Evolutionary conservation across 2,113 vertebrate genomes (phyloP), one percentile per base, ranked within the genome.

Genomic region (Arenaria interpres): DNA sequence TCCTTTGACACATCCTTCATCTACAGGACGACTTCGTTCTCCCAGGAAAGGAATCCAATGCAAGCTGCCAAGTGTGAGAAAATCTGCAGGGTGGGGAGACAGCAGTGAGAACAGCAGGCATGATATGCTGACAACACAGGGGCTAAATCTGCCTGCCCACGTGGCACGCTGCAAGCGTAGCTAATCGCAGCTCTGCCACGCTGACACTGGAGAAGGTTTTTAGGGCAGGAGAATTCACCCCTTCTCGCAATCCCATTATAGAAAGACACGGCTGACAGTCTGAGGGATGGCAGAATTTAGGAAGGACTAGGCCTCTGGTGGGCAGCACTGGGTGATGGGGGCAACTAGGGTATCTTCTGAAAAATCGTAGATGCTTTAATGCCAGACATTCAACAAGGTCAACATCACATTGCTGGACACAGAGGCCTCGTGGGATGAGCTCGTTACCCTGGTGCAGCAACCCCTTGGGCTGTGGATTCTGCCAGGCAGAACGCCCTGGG

Each of bases 31-130:
- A 33, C 76, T 88, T 68, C 89, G 1, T 67, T 89, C 79, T 93
- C 80, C 90, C n/a, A 76, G 91, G 85, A 77, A 54, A 76, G 75
- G 71, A 89, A 88, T 84, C 94, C 93, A 66, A 32, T 1, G 37
- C 48, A 24, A 89, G 83, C 76, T 93, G 79, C 78, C 79, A 83
- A 88, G 79, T 8, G 69, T 16, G 54, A 64, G 84, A 82, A 80
- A 84, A 95, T 68, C 96, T 97, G 94, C 87, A 95, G 90, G 93
- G 57, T 85, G 85, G 81, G 91, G 66, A 94, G 64, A 95, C 21
- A 91, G 91, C 57, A 93, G 37, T 90, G 90, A 95, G 85, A 75
- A 48, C 13, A 92, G 75, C 83, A 51, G 91, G 78, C 59, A 84
- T 14, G 30, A n/a, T 45, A 54, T 3, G 27, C 81, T 87, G 78